Evolutionary conservation across 1,140 invertebrate species (phyloP), one percentile per base, ranked within the genome.

Genomic region (Tetragonula clypearis): DNA sequence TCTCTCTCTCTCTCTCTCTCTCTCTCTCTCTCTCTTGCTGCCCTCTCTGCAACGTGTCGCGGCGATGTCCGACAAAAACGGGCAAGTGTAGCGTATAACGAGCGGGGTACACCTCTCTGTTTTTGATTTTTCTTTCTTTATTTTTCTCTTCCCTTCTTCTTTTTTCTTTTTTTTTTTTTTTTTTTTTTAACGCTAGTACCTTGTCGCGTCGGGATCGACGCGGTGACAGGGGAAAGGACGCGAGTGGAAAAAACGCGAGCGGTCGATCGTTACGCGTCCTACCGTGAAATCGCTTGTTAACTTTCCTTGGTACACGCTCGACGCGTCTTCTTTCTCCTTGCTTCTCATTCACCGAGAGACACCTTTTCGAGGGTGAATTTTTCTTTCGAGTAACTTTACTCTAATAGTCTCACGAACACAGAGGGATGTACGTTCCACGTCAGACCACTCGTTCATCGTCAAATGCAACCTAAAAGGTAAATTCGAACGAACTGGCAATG

Each of bases 281-380:
- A 49, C 41, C 84, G 80, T 80, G 73, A 89, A 88, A 89, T 89
- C 87, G 87, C 88, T 89, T 77, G 84, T 85, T 85, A 85, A 85
- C 71, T 72, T 85, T 85, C 19, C 55, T 73, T 71, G 53, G 74
- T 17, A 49, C 41, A 49, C 56, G 62, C 26, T 56, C 49, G 65
- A 58, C 62, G 72, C 62, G 62, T 56, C 41, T 26, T 71, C 66
- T 72, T 26, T 41, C 41, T 41, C 6, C 35, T 41, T 6, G 3
- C 35, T 35, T 35, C 35, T 35, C 35, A 35, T 49, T 49, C 41
- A 49, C 30, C 30, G 30, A 30, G 30, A 49, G 41, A 8, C 30
- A 30, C 30, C 1, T 30, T 30, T 30, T 30, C 30, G 41, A 41
- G 6, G 41, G 35, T 35, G 35, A 0, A 49, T 49, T 8, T 49